Base-by-base conservation (phyloP, 2,888 invertebrate genomes). In the Nezara viridula region DNA sequence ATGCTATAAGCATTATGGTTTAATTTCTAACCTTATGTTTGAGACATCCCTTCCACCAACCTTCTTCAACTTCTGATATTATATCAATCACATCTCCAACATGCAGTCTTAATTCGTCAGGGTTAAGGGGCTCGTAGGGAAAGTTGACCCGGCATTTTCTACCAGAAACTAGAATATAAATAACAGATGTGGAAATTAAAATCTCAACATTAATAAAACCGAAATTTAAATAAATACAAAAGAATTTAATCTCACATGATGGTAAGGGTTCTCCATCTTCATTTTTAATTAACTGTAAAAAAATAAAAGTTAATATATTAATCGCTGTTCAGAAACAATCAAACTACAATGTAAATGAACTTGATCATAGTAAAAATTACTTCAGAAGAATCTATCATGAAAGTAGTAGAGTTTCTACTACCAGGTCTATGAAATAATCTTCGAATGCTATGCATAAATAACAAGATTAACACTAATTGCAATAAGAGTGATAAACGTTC, bases 81-180 rank as follows among this genome's bases (percentile, higher is more conserved):
- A 98, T 96, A 92, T 98, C 98, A 91, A 99, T 96, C 44, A 97
- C 94, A 93, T 98, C 98, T 91, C 98, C 98, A 81, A 98, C 96
- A 91, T 95, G 95, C 90, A 99, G 94, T 91, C 95, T 95, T 91
- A 99, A 93, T 93, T 99, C 99, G 94, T 99, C 99, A 90, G 97
- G 96, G 93, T 98, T 98, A 91, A 96, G 96, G 89, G 98, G 98
- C 92, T 96, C 96, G 93, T 99, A 99, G 93, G 97, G 97, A 93
- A 96, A 98, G 91, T 98, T 95, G 87, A 97, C 98, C 92, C 96
- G 95, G 93, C 98, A 97, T 92, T 90, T 90, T 24, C 90, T 50
- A 37, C 90, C 90, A 73, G 88, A 27, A 73, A 47, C 88, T 88
- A 66, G 44, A 73, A 88, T 40, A 19, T 12, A 50, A 52, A 52